A percentile compares a stretch with the other conserved stretches of the same genome.
These are phyloP conservation scores for Nemotelus nigrinus DNA, from an alignment of 2,888 invertebrate species.

Conservation along the genomic window DNA sequence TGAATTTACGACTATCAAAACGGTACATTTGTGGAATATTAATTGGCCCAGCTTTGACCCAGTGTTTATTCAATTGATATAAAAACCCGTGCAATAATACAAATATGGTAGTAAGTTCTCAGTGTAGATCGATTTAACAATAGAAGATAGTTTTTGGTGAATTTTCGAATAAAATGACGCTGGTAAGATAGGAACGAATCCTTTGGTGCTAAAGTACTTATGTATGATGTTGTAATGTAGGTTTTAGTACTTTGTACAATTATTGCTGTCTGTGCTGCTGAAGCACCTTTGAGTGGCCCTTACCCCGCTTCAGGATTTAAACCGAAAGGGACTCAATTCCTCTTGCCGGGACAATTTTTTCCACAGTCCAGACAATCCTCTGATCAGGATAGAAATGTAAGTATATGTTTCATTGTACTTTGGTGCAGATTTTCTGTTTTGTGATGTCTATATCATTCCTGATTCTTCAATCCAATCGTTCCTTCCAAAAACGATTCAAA, in stretches of 20 bases:
- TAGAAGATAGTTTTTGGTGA: background rate
- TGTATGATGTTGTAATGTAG: slow-evolving; percentile 45
- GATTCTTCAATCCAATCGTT: background rate
- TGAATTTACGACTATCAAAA: slow-evolving; percentile 22
- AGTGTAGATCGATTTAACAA: slow-evolving; percentile 3
- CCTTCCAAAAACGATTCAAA: background rate
- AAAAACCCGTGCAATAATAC: slow-evolving; percentile 23
- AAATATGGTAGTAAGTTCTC: slow-evolving; percentile 33
- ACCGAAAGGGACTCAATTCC: slow-evolving; percentile 61
- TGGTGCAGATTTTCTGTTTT: too few relatives aligned
- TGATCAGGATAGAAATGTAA: slow-evolving; percentile 27
- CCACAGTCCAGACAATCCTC: slow-evolving; percentile 52
- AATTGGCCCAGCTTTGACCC: slow-evolving; percentile 1
- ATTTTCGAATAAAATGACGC: slow-evolving; percentile 9
- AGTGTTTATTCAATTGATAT: slow-evolving; percentile 25
- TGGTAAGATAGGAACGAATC: slow-evolving; percentile 3
- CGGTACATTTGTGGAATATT: slow-evolving; percentile 31
- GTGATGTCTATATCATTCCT: too few relatives aligned
- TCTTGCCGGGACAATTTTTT: slow-evolving; percentile 59
- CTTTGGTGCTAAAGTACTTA: background rate
- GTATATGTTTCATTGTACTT: background rate
- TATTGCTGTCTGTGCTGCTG: slow-evolving; percentile 52
- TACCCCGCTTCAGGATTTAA: slow-evolving; percentile 65
- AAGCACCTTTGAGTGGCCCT: slow-evolving; percentile 56
- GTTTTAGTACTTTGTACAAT: slow-evolving; percentile 52